Percentiles rank a stretch among this genome's conserved stretches.
These are phyloP conservation scores for Oceanodroma leucorhoa DNA, from an alignment of 2,797 vertebrate species.

Conservation along the genomic window DNA sequence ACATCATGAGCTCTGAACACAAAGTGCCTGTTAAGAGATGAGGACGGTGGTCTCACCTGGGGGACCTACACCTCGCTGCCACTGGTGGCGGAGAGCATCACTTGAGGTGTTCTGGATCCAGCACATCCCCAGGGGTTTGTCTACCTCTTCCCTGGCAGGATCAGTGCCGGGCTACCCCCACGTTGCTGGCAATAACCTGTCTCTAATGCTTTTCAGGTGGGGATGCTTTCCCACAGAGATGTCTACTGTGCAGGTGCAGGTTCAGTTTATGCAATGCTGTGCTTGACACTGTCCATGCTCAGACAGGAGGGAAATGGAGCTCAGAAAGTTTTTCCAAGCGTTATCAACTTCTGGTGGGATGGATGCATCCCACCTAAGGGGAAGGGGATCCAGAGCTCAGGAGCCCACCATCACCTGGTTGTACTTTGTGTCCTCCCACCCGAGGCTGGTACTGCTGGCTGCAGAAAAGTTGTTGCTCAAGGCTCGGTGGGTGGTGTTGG, in stretches of 20 bases:
- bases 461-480: background rate
- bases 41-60: background rate
- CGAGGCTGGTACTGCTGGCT: background rate
- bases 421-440: background rate
- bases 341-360: background rate
- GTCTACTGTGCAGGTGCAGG: background rate
- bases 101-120: background rate
- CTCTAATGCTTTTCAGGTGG: background rate
- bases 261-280: background rate
- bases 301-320: accelerated
- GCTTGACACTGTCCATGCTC: background rate
- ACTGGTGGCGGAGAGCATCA: background rate
- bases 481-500: accelerated
- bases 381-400: background rate
- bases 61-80: background rate
- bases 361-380: accelerated
- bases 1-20: background rate
- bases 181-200: background rate
- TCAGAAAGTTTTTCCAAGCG: background rate
- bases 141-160: background rate
- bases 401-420: background rate
- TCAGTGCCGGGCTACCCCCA: background rate
- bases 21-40: background rate
- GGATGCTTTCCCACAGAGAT: background rate
- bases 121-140: background rate